A percentile compares a stretch with the other conserved stretches of the same genome.
These are phyloP conservation scores for Nebria ingens DNA, from an alignment of 1,140 invertebrate genomes.

Conservation along the genomic window DNA sequence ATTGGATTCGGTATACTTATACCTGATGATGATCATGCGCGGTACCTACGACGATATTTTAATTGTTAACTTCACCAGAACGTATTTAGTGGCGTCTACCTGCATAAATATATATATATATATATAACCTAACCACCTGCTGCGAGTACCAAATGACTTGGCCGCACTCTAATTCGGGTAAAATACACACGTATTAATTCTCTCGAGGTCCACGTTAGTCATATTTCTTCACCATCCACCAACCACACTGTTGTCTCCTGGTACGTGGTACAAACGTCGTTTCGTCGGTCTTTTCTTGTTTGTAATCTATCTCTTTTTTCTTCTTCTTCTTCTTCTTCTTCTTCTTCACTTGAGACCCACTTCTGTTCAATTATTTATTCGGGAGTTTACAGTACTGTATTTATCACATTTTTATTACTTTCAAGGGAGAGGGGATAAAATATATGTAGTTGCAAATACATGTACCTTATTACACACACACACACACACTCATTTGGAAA, in stretches of 20 bases:
- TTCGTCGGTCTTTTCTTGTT: background rate
- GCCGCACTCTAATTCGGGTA: constrained; percentile 6
- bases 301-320: background rate
- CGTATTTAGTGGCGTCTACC: background rate
- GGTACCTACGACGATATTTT: too few relatives aligned
- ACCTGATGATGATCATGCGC: too few relatives aligned
- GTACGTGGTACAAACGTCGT: constrained; percentile 2
- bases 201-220: background rate
- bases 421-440: too few relatives aligned
- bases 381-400: too few relatives aligned
- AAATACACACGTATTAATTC: background rate
- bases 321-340: too few relatives aligned
- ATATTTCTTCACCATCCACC: background rate
- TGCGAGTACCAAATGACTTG: constrained; percentile 23
- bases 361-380: too few relatives aligned
- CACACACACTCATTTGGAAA: too few relatives aligned
- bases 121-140: constrained; percentile 21
- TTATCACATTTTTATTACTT: too few relatives aligned
- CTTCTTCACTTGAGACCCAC: too few relatives aligned
- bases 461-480: too few relatives aligned
- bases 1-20: background rate
- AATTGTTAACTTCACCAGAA: background rate
- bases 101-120: too few relatives aligned
- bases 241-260: background rate
- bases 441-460: too few relatives aligned